Percentiles rank a stretch among this genome's conserved stretches.
Conservation (phyloP, 2,797 vertebrate genomes). For the Coluber constrictor region DNA sequence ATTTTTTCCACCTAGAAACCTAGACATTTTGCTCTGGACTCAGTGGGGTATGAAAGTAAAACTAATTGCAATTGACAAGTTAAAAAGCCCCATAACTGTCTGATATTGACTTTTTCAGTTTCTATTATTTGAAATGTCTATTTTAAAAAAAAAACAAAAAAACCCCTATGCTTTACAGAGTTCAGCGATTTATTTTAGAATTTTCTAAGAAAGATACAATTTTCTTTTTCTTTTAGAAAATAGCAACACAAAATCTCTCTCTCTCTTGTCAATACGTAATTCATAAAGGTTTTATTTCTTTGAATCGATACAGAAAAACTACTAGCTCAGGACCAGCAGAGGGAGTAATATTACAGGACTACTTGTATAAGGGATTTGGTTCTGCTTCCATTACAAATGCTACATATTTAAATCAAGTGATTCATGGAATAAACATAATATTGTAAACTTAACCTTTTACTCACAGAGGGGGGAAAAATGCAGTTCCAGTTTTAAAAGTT, state of each 20-base stretch:
- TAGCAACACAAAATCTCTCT: not conserved
- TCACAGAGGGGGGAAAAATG: not conserved
- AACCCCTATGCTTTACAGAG: not conserved
- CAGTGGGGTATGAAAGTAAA: not conserved
- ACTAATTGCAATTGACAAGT: not conserved
- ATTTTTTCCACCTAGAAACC: not conserved
- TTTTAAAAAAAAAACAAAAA: not conserved
- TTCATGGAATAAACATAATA: not conserved
- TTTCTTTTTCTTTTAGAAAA: not conserved
- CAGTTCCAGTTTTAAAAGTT: not conserved
- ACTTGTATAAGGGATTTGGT: not conserved
- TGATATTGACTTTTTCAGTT: not conserved
- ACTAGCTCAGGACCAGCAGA: slow-evolving; percentile 47
- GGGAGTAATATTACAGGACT: slow-evolving; percentile 45
- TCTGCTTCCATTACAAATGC: not conserved
- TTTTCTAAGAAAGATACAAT: not conserved
- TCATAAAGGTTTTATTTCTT: not conserved
- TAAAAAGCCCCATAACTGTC: not conserved
- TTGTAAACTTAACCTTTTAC: not conserved
- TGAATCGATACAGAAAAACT: not conserved
- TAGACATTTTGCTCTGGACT: not conserved
- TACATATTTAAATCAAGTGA: not conserved
- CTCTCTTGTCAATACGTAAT: not conserved
- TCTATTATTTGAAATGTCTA: not conserved
- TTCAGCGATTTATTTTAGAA: not conserved